Evolutionary conservation across 2,113 vertebrate species (phyloP).

Genomic region (Eulemur rufifrons): DNA sequence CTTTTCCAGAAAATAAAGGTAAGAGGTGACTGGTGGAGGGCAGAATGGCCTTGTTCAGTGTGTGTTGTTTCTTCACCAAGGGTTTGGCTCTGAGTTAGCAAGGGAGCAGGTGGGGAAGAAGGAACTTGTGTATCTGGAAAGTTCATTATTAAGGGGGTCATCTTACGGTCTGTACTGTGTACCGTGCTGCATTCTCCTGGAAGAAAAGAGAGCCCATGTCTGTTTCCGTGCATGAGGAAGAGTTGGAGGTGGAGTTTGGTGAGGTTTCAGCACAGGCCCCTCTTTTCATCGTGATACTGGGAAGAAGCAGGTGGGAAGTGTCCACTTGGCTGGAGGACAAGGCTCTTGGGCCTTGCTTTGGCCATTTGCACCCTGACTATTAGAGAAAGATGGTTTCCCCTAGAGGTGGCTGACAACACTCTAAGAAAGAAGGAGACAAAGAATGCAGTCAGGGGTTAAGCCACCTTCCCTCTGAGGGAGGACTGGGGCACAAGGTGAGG

Average conservation of each 20-base stretch:
- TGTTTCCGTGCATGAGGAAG: neutral
- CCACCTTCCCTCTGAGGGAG: constrained; percentile 1
- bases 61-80: neutral
- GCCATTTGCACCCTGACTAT: neutral
- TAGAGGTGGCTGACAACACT: neutral
- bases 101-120: neutral
- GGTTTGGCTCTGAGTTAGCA: neutral
- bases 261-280: neutral
- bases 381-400: constrained; percentile 28
- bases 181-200: neutral
- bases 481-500: constrained; percentile 34
- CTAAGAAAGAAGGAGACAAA: neutral
- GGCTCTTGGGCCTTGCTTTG: neutral
- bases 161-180: neutral
- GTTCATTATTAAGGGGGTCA: neutral
- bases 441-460: constrained; percentile 63
- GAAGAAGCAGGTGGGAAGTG: neutral
- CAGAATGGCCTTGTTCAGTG: neutral
- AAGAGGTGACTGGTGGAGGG: neutral
- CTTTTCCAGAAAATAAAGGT: neutral
- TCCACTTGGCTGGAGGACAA: neutral
- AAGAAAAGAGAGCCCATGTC: neutral
- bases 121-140: neutral
- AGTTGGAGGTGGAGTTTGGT: neutral
- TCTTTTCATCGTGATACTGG: neutral